These are phyloP conservation scores for Rhinoraja longicauda DNA, from an alignment of 2,797 vertebrate genomes.

Conservation along the genomic window DNA sequence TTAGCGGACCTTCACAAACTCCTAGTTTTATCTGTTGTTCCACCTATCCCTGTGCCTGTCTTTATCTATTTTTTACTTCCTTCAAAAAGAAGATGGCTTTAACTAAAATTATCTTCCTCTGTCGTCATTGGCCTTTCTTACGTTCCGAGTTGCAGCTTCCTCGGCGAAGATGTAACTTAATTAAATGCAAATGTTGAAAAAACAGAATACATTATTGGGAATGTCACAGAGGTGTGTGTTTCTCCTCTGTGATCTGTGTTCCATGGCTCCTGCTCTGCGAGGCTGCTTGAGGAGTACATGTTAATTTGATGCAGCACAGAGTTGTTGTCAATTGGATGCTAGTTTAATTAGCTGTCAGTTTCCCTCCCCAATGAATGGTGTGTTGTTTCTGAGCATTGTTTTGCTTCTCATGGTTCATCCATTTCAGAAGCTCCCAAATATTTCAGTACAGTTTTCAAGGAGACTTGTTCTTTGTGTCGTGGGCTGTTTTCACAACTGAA, in stretches of 20 bases:
- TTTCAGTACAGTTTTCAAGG: constrained; percentile 25
- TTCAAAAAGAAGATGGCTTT: neutral
- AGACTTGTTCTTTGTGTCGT: neutral
- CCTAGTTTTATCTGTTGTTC: neutral
- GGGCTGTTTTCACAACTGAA: constrained; percentile 23
- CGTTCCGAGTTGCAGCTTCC: neutral
- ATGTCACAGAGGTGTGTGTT: constrained; percentile 8
- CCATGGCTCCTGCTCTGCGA: neutral
- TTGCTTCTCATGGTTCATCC: neutral
- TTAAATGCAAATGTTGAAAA: constrained; percentile 24
- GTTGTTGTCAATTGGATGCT: constrained; percentile 7
- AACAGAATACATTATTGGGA: constrained; percentile 14
- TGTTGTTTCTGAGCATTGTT: constrained; percentile 23
- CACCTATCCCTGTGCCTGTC: neutral
- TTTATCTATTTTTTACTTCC: neutral
- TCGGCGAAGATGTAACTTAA: constrained; percentile 28
- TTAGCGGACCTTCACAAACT: no score
- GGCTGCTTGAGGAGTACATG: constrained; percentile 21
- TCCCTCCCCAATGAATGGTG: neutral
- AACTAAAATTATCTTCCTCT: no score
- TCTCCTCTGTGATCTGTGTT: neutral
- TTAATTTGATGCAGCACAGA: constrained; percentile 9
- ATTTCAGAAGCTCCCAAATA: neutral
- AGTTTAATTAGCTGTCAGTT: constrained; percentile 28
- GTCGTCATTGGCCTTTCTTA: neutral